phyloP scores from a whole-genome alignment of 2,888 invertebrate genomes.

The Drosophila buzzatii region DNA sequence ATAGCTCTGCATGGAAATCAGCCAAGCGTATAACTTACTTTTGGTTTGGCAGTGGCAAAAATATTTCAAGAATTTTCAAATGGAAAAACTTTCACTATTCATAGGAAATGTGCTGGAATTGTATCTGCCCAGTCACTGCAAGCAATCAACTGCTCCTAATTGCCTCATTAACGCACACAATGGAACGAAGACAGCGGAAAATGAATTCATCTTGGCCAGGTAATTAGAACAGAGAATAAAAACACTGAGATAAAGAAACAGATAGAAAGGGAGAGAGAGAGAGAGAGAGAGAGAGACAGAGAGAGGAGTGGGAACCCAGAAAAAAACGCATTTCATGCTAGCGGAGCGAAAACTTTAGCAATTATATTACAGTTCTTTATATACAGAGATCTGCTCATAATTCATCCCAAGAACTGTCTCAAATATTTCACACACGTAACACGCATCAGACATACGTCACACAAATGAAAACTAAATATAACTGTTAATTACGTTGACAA shows the following conservation, averaged over 20 bases:
- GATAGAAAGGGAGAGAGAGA: neutral
- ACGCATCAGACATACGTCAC: conserved; percentile 18
- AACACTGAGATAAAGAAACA: neutral
- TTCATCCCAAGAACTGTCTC: conserved; percentile 13
- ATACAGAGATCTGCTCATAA: neutral
- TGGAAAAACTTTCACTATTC: conserved; percentile 37
- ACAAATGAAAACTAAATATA: conserved; percentile 17
- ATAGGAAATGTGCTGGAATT: conserved; percentile 5
- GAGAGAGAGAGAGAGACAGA: neutral
- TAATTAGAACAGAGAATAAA: conserved; percentile 56
- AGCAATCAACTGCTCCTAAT: conserved; percentile 59
- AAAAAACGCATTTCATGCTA: conserved; percentile 46
- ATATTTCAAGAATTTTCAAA: conserved; percentile 6
- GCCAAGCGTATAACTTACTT: conserved; percentile 28
- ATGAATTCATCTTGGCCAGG: conserved; percentile 42
- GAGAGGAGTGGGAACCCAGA: neutral
- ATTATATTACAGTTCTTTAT: conserved; percentile 12
- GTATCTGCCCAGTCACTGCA: conserved; percentile 39
- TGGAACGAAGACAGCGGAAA: conserved; percentile 7
- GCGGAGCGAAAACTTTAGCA: conserved; percentile 33
- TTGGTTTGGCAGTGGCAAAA: conserved; percentile 7
- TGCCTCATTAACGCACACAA: conserved; percentile 54
- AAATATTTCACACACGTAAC: conserved; percentile 20
- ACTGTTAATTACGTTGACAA: conserved; percentile 46
- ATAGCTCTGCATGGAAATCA: conserved; percentile 16